Percentiles rank a stretch among this genome's conserved stretches.
Conservation (phyloP, 2,888 invertebrate species). For the Drosophila borborema region DNA sequence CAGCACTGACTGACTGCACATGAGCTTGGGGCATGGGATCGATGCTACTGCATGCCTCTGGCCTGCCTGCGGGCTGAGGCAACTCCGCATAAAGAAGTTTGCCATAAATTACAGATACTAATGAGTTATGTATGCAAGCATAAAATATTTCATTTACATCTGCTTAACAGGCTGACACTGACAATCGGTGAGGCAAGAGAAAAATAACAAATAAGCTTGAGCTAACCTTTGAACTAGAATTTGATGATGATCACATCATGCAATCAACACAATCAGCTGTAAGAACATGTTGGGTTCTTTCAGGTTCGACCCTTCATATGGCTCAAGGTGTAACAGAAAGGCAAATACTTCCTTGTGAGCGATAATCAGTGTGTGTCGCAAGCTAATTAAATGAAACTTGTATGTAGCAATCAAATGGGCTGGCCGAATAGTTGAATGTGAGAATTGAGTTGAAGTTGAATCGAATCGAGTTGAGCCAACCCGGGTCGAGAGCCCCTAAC, state of each 20-base stretch:
- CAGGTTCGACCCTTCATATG: not conserved
- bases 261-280: too few species aligned
- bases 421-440: slow-evolving; percentile 57
- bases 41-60: slow-evolving; percentile 9
- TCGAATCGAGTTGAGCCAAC: slow-evolving; percentile 23
- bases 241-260: too few species aligned
- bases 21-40: slow-evolving; percentile 1
- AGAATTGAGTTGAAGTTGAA: slow-evolving; percentile 55
- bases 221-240: too few species aligned
- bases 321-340: not conserved
- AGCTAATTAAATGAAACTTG: slow-evolving; percentile 59
- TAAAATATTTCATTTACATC: slow-evolving; percentile 65
- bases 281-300: too few species aligned
- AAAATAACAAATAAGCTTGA: too few species aligned
- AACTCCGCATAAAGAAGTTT: slow-evolving; percentile 76
- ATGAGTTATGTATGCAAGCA: slow-evolving; percentile 72
- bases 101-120: slow-evolving; percentile 80
- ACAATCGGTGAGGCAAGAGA: not conserved
- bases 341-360: not conserved
- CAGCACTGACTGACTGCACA: not conserved
- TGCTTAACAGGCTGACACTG: slow-evolving; percentile 28
- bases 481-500: slow-evolving; percentile 17
- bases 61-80: slow-evolving; percentile 33
- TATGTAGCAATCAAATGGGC: slow-evolving; percentile 31
- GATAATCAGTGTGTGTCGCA: not conserved